These are phyloP conservation scores for Notamacropus eugenii DNA, from an alignment of 2,797 vertebrate genomes.

Conservation along the genomic window DNA sequence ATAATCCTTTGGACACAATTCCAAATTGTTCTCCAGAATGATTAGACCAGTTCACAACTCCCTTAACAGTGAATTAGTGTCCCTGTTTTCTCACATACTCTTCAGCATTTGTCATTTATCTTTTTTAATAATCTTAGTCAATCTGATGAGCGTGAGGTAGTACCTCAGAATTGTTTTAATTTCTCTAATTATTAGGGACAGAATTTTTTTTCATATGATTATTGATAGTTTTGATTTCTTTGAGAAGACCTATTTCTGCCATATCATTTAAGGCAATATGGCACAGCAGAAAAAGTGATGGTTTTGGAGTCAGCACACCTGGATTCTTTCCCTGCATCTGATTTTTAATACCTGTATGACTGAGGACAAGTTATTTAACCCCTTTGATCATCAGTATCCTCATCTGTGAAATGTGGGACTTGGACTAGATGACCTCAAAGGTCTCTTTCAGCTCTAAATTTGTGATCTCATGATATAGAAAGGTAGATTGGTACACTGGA, in stretches of 20 bases:
- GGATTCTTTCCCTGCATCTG: neutral
- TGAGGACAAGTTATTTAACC: neutral
- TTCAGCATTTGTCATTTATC: neutral
- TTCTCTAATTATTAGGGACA: neutral
- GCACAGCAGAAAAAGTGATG: neutral
- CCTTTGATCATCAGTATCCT: neutral
- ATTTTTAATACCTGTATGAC: neutral
- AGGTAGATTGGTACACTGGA: neutral
- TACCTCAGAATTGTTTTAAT: neutral
- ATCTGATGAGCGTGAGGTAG: neutral
- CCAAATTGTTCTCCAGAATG: neutral
- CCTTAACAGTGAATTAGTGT: neutral
- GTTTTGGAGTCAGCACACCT: neutral
- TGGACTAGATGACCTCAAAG: neutral
- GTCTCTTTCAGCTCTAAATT: neutral
- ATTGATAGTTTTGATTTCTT: neutral
- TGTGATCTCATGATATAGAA: neutral
- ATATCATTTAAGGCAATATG: neutral
- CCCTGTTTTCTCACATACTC: neutral
- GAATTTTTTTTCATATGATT: neutral
- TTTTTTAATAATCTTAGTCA: neutral
- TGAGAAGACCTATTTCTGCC: neutral
- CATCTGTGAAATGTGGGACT: neutral
- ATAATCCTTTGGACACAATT: neutral
- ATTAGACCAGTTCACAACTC: neutral